phyloP scores from a whole-genome alignment of 2,113 vertebrate species.

The Cyanoliseus patagonus region DNA sequence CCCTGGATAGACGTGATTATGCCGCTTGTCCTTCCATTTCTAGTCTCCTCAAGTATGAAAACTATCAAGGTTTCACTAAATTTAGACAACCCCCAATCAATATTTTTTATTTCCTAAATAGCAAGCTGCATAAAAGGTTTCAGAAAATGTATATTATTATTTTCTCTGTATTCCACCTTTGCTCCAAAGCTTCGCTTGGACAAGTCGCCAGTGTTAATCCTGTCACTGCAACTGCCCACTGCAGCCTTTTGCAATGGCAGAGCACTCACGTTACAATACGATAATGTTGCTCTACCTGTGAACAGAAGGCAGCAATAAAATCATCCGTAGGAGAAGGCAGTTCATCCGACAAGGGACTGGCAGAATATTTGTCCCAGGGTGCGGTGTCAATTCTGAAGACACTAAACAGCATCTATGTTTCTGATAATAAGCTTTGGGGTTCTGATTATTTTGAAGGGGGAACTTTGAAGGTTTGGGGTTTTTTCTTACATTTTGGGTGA shows the following conservation, averaged over 20 bases:
- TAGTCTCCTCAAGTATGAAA: not conserved
- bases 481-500: not conserved
- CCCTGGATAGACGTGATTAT: not conserved
- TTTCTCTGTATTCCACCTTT: not conserved
- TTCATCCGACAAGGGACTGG: not conserved
- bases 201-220: not conserved
- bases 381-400: not conserved
- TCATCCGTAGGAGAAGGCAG: not conserved
- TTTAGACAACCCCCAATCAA: not conserved
- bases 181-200: not conserved
- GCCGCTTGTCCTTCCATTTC: not conserved
- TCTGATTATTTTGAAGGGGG: not conserved
- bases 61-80: not conserved
- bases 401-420: not conserved
- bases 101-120: not conserved
- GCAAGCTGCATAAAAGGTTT: not conserved
- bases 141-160: not conserved
- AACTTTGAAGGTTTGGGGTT: not conserved
- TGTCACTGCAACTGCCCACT: not conserved
- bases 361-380: not conserved
- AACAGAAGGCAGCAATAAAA: not conserved
- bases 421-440: not conserved
- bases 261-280: not conserved
- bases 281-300: not conserved
- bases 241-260: not conserved